Evolutionary conservation across 2,888 invertebrate genomes (phyloP), one percentile per base, ranked within the genome.

Genomic region (Neoaliturus tenellus): DNA sequence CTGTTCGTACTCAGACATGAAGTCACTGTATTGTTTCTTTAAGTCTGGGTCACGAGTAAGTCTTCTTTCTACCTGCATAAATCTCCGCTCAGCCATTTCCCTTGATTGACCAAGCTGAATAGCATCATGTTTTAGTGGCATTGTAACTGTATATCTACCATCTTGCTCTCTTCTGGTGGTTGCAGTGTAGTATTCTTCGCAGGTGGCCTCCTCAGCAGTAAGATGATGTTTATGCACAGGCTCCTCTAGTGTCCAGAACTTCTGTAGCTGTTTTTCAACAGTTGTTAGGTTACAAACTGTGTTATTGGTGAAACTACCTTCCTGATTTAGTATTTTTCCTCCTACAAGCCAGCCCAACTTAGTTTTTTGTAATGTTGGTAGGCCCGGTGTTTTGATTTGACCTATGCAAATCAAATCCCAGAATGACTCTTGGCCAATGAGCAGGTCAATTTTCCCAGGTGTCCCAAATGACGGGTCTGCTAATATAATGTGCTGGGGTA

Each of bases 291-390:
- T 12, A 55, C 80, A 55, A 6, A 31, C 20, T 35, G 20, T 23
- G 23, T 10, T 12, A 0, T 10, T 55, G 1, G 0, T 20, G 17
- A 20, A 6, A 35, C 8, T 1, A 17, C 1, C 12, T 5, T 8
- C 12, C 10, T 6, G 55, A 5, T 23, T 80, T 10, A 17, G 28
- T n/a, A 44, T 28, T 51, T 6, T 80, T 8, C 58, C 80, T 10
- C 55, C 80, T 31, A 80, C 35, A 10, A 80, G 20, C 80, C 80
- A 80, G 3, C 80, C 80, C n/a, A 78, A n/a, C 28, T 48, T 35
- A 0, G 51, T 80, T 55, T 51, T 80, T 20, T 80, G 80, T 1
- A 80, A 10, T 17, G 39, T 58, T n/a, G 80, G 58, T 1, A 58
- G 4, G 1, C 80, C 80, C 1, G 25, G 33, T 31, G 55, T 20